Evolutionary conservation across 2,797 vertebrate genomes (phyloP).

Genomic region (Thunnus albacares): DNA sequence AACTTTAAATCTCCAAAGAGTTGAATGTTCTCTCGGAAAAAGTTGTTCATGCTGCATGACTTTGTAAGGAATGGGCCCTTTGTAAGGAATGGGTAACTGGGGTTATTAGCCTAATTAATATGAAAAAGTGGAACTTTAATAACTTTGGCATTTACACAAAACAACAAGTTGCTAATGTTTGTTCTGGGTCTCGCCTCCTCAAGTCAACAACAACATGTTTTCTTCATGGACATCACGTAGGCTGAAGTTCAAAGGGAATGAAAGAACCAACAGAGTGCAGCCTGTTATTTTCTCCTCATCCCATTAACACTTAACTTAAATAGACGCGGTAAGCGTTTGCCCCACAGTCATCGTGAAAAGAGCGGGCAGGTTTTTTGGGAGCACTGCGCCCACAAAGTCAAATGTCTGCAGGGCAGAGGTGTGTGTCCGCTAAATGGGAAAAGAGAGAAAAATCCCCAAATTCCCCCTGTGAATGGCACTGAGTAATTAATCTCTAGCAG

Average conservation of each 20-base stretch:
- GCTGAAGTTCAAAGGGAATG: slow-evolving; percentile 24
- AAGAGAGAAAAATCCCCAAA: slow-evolving; percentile 75
- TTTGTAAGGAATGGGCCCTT: neutral
- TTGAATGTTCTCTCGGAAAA: too few relatives aligned
- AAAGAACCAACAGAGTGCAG: neutral
- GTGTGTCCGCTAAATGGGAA: slow-evolving; percentile 64
- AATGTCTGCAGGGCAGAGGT: slow-evolving; percentile 57
- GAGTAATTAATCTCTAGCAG: slow-evolving; percentile 76
- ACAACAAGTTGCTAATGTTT: slow-evolving; percentile 5
- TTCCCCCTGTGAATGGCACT: slow-evolving; percentile 70
- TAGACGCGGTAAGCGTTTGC: slow-evolving; percentile 29
- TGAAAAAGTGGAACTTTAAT: neutral
- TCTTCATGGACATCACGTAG: neutral
- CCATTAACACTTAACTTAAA: slow-evolving; percentile 41
- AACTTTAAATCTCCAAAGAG: neutral
- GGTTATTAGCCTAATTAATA: neutral
- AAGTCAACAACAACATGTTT: slow-evolving; percentile 9
- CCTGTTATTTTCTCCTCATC: slow-evolving; percentile 33
- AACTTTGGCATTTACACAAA: neutral
- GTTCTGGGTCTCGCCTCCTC: neutral
- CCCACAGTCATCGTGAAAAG: slow-evolving; percentile 8
- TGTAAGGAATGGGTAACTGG: neutral
- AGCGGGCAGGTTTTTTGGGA: neutral
- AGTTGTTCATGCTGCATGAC: too few relatives aligned
- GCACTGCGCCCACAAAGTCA: neutral